A percentile compares a stretch with the other conserved stretches of the same genome.
Evolutionary conservation across 2,888 invertebrate genomes (phyloP).

Genomic region (Rapana venosa): DNA sequence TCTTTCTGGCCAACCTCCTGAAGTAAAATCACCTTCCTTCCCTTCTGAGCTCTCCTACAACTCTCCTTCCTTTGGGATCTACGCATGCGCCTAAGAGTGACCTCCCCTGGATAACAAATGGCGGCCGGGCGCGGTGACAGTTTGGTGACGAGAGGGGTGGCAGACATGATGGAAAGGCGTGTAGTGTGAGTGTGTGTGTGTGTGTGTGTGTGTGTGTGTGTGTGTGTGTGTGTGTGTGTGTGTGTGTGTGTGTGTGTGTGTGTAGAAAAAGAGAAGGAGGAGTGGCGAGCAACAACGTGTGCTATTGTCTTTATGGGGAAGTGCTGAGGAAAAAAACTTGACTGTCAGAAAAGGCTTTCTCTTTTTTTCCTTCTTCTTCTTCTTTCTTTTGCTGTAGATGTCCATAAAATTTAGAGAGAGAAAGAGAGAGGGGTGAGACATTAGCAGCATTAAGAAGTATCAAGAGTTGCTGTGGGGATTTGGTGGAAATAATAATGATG

Average conservation of each 20-base stretch:
- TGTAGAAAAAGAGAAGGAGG: not conserved
- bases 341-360: not conserved
- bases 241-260: no score
- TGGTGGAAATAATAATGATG: no score
- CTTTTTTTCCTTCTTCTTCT: not conserved
- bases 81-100: not conserved
- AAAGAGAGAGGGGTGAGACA: no score
- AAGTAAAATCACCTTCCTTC: not conserved
- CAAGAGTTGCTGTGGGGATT: no score
- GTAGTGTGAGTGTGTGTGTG: not conserved
- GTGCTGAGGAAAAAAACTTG: not conserved
- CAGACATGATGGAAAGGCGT: conserved; percentile 15
- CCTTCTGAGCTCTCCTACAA: not conserved
- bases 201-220: not conserved
- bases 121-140: not conserved
- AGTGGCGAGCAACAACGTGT: not conserved
- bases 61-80: not conserved
- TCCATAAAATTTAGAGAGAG: not conserved
- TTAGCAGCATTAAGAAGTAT: no score
- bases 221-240: no score
- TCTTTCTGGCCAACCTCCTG: not conserved
- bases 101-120: conserved; percentile 8
- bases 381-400: not conserved
- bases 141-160: not conserved
- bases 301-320: not conserved